phyloP scores from a whole-genome alignment of 2,113 vertebrate species.

The Malaclemys terrapin region DNA sequence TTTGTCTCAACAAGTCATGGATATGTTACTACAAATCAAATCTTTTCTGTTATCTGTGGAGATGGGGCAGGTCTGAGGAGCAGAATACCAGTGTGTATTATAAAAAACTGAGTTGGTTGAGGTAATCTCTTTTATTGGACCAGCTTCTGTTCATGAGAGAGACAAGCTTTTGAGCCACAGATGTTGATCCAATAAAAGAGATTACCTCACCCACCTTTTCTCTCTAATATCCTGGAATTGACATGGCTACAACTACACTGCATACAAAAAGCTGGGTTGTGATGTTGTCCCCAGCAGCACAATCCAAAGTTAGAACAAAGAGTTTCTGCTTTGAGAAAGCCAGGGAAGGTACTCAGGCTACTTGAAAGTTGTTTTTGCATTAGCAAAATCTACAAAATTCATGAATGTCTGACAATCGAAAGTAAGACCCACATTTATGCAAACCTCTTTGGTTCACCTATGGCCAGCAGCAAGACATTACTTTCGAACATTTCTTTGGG shows the following conservation, averaged over 20 bases:
- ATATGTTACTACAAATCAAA: neutral
- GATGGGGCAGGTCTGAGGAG: neutral
- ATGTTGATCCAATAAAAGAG: neutral
- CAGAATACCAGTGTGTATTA: neutral
- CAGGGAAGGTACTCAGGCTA: neutral
- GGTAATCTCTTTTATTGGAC: neutral
- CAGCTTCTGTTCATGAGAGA: neutral
- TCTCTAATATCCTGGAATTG: neutral
- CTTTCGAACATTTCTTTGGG: neutral
- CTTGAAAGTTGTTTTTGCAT: neutral
- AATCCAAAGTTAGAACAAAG: neutral
- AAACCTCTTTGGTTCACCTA: neutral
- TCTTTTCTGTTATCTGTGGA: neutral
- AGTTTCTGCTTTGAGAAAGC: neutral
- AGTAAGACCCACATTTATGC: neutral
- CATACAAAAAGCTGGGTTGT: neutral
- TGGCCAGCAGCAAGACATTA: neutral
- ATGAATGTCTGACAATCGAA: neutral
- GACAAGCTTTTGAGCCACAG: neutral
- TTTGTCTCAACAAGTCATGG: neutral
- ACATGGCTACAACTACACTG: neutral
- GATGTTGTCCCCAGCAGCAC: neutral
- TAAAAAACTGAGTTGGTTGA: neutral
- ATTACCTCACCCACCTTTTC: neutral
- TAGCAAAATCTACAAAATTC: neutral